Percentiles rank a stretch among this genome's conserved stretches.
Conservation (phyloP, 2,113 vertebrate genomes). For the Rhagologus leucostigma region DNA sequence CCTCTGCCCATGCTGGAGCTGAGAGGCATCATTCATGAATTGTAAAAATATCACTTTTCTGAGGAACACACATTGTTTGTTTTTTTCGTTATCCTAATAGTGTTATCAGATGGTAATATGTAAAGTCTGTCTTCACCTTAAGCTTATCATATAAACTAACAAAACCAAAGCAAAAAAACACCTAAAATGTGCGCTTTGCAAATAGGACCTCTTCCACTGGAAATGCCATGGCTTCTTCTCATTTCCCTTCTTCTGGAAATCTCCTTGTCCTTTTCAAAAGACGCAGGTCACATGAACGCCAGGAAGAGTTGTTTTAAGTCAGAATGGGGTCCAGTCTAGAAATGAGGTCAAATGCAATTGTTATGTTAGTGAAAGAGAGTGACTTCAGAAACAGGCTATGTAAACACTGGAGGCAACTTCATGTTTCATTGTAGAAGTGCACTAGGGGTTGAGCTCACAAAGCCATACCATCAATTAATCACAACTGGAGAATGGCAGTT, state of each 20-base stretch:
- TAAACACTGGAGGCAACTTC: slow-evolving; percentile 9
- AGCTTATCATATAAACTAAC: neutral
- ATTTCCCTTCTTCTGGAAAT: slow-evolving; percentile 37
- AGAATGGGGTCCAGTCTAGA: neutral
- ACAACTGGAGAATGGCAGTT: neutral
- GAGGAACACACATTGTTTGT: neutral
- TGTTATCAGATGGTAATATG: neutral
- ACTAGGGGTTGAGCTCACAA: neutral
- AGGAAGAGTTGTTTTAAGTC: slow-evolving; percentile 18
- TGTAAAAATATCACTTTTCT: neutral
- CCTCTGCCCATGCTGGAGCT: neutral
- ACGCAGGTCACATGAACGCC: neutral
- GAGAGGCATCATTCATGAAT: neutral
- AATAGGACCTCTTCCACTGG: slow-evolving; percentile 33
- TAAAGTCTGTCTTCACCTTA: neutral
- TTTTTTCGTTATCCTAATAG: neutral
- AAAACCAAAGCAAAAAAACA: slow-evolving; percentile 10
- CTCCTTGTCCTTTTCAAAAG: slow-evolving; percentile 5
- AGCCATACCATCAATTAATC: neutral
- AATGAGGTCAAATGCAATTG: slow-evolving; percentile 14
- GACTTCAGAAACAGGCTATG: slow-evolving; percentile 35
- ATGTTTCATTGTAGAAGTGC: neutral
- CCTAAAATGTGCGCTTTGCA: neutral
- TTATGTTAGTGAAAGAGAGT: slow-evolving; percentile 6
- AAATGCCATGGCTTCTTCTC: slow-evolving; percentile 23